Conservation (phyloP, 1,140 invertebrate species). For the Eurytemora carolleeae region DNA sequence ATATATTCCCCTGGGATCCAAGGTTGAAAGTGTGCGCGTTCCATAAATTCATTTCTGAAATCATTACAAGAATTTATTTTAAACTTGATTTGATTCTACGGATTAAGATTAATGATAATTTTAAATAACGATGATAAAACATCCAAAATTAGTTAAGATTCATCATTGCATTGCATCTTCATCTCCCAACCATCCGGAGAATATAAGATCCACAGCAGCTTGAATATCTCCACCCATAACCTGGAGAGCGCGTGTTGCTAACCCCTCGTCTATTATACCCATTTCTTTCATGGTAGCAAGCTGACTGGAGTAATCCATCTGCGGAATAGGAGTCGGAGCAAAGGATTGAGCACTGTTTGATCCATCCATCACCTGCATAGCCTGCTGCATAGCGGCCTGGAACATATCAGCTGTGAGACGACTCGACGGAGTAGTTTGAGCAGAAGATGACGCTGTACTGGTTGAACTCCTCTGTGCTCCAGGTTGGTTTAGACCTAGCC, state of each 20-base stretch:
- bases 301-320: conserved; percentile 11
- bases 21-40: neutral
- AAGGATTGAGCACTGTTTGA: too few species aligned
- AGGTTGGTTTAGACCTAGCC: neutral
- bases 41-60: neutral
- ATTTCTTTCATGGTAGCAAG: conserved; percentile 29
- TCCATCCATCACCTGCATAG: too few species aligned
- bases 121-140: neutral
- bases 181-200: conserved; percentile 21
- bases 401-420: conserved; percentile 5
- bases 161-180: conserved; percentile 5
- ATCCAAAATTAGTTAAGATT: neutral
- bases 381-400: neutral
- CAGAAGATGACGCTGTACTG: conserved; percentile 13
- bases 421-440: conserved; percentile 15
- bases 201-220: conserved; percentile 29
- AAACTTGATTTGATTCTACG: too few species aligned
- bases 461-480: neutral
- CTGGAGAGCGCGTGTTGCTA: conserved; percentile 27
- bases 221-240: conserved; percentile 30
- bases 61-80: too few species aligned
- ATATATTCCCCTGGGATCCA: neutral
- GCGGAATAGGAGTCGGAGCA: too few species aligned
- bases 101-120: too few species aligned
- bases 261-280: conserved; percentile 29